These are phyloP conservation scores for Malurus cyaneus DNA, from an alignment of 2,113 vertebrate genomes.

Conservation along the genomic window DNA sequence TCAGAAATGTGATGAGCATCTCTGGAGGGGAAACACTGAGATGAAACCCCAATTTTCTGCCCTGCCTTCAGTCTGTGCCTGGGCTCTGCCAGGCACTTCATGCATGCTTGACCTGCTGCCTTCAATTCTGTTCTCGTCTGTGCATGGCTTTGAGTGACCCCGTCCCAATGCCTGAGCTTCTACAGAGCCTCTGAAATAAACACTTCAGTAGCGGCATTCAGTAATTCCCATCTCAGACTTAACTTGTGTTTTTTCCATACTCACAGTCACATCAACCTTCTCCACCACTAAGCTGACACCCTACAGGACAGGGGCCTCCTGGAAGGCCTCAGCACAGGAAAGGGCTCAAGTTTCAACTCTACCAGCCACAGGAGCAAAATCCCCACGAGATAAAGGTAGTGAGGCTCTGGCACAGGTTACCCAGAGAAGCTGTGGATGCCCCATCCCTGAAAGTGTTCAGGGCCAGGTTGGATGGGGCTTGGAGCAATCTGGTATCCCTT, in stretches of 20 bases:
- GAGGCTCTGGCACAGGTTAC: neutral
- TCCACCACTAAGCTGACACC: rapidly evolving
- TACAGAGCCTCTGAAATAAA: neutral
- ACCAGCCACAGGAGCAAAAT: neutral
- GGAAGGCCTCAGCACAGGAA: neutral
- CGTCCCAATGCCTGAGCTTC: rapidly evolving
- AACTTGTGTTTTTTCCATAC: neutral
- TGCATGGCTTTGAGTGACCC: neutral
- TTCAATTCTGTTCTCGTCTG: neutral
- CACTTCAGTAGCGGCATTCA: neutral
- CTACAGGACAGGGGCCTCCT: neutral
- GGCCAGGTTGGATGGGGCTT: neutral
- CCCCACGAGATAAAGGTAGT: neutral
- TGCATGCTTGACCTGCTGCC: neutral
- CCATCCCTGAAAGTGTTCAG: neutral
- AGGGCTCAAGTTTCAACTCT: neutral
- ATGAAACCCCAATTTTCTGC: neutral
- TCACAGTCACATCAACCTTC: neutral
- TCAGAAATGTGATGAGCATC: rapidly evolving
- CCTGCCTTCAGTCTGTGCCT: neutral
- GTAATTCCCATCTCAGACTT: neutral
- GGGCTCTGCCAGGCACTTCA: neutral
- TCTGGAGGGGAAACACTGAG: neutral
- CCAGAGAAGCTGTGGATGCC: neutral
- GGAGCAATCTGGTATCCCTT: neutral